Percentiles rank a stretch among this genome's conserved stretches.
These are phyloP conservation scores for Eutrigla gurnardus DNA, from an alignment of 2,797 vertebrate species.

Conservation along the genomic window DNA sequence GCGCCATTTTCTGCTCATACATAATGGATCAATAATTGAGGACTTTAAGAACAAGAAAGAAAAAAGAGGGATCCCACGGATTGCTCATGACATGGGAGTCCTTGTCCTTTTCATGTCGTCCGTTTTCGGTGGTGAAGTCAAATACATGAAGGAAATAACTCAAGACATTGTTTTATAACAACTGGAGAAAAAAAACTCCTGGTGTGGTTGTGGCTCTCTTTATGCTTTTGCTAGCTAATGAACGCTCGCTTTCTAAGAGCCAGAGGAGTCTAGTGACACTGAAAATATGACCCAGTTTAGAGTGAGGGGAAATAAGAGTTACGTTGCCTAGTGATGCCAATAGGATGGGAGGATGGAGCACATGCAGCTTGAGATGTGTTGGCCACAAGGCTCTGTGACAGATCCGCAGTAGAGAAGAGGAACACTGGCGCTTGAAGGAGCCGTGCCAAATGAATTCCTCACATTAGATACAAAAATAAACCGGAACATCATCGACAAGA, in stretches of 20 bases:
- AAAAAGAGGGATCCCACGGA: conserved; percentile 5
- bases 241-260: conserved; percentile 39
- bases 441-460: conserved; percentile 39
- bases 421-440: conserved; percentile 27
- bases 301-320: conserved; percentile 27
- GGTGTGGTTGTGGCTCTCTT: not conserved
- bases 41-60: not conserved
- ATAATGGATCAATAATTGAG: conserved; percentile 42
- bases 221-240: conserved; percentile 14
- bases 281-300: conserved; percentile 53
- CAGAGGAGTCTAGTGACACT: conserved; percentile 29
- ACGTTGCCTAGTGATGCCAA: conserved; percentile 32
- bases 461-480: conserved; percentile 39
- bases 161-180: not conserved
- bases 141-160: conserved; percentile 21
- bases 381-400: conserved; percentile 33
- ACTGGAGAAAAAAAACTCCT: not conserved
- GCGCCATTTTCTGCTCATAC: conserved; percentile 23
- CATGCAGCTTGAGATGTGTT: conserved; percentile 11
- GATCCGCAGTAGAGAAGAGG: conserved; percentile 34
- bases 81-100: conserved; percentile 1
- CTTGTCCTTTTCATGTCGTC: not conserved
- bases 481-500: conserved; percentile 33
- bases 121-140: not conserved
- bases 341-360: conserved; percentile 32